These are phyloP conservation scores for Cyprinodon brontotheroides DNA, from an alignment of 2,113 vertebrate species.

Conservation along the genomic window DNA sequence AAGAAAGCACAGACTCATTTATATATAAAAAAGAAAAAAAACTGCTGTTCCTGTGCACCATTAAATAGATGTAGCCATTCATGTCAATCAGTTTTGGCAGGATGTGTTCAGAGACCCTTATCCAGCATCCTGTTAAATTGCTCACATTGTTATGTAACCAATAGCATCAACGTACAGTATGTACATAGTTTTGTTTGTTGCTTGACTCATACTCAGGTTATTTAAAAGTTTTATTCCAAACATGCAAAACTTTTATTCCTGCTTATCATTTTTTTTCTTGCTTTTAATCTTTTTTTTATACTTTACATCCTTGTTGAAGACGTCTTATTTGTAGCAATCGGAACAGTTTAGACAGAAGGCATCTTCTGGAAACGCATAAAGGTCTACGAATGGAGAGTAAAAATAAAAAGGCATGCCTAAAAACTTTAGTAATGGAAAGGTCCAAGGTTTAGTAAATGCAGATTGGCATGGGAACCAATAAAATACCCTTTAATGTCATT, in stretches of 20 bases:
- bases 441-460: neutral
- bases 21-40: slow-evolving; percentile 16
- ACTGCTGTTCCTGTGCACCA: slow-evolving; percentile 10
- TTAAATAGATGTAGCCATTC: slow-evolving; percentile 14
- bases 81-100: slow-evolving; percentile 26
- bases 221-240: slow-evolving; percentile 22
- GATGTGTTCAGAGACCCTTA: slow-evolving; percentile 6
- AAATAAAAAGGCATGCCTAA: neutral
- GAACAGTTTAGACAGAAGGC: neutral
- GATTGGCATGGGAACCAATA: neutral
- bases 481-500: neutral
- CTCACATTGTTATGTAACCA: slow-evolving; percentile 25
- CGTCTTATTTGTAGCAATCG: neutral
- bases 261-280: neutral
- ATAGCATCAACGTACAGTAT: neutral
- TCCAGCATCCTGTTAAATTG: slow-evolving; percentile 2
- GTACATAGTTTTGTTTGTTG: neutral
- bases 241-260: slow-evolving; percentile 5
- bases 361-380: neutral
- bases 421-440: neutral
- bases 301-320: neutral
- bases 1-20: neutral
- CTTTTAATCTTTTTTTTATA: neutral
- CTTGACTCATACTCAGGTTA: neutral
- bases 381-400: neutral